Base-by-base conservation (phyloP, 2,113 vertebrate species). In the Chelonoidis abingdonii region DNA sequence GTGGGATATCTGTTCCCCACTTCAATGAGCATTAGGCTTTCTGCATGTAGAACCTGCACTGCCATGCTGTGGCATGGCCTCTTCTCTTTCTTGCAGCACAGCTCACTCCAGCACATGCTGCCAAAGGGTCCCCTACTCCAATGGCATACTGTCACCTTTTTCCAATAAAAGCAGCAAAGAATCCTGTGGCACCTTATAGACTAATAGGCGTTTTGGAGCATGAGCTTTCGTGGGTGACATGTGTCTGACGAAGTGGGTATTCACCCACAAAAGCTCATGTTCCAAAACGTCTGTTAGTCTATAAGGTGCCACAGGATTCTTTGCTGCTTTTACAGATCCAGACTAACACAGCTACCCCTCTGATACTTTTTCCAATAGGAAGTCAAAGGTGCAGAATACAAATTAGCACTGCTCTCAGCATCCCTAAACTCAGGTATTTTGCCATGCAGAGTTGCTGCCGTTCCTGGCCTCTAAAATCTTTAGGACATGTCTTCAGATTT, bases 41-140 rank as follows among this genome's bases (percentile, higher is more conserved):
- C 47, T 83, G 17, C 2, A 41, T 25, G 31, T 41, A 52, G 76
- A 56, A 53, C 35, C 5, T 50, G 78, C 79, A 6, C 41, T 57
- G 29, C 35, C 6, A 0, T 57, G 31, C n/a, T 83, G 2, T 0
- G 2, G 14, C 35, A 5, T n/a, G 49, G 16, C 3, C 5, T 47
- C 69, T 59, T 25, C 27, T 27, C 56, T 27, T 57, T 88, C 65
- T 54, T 35, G 1, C 5, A 53, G 22, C 19, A 27, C 3, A 14
- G 0, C 21, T 12, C 27, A 31, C 57, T 59, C 57, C 27, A 59
- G 57, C 27, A 59, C 57, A 59, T 53, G 1, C 59, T 91, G 49
- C 35, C n/a, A 44, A 88, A 92, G 57, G 27, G 27, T 59, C 57
- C 7, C 29, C 44, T 93, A 83, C 35, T 4, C 0, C 65, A 83